Evolutionary conservation across 2,113 vertebrate species (phyloP).

Genomic region (Actenoides hombroni): DNA sequence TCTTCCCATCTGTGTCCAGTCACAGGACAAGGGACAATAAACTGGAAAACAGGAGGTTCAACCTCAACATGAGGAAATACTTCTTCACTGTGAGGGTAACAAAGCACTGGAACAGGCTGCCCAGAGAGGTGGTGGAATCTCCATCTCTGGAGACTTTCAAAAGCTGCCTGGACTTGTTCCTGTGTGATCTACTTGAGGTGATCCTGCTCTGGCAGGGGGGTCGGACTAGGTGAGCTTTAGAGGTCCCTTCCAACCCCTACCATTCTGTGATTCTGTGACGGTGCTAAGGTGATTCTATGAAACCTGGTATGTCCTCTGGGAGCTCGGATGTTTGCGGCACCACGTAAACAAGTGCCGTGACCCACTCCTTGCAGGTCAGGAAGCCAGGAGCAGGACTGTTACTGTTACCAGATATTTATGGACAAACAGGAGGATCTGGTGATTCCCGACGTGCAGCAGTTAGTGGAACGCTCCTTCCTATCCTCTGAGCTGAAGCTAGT

Average conservation of each 20-base stretch:
- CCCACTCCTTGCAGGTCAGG: constrained; percentile 64
- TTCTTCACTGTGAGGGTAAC: too few species aligned
- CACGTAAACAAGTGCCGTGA: not conserved
- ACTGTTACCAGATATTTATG: constrained; percentile 90
- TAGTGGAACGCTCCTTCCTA: constrained; percentile 88
- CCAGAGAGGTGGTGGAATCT: too few species aligned
- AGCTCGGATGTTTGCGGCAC: not conserved
- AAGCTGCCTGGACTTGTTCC: too few species aligned
- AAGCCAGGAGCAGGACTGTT: constrained; percentile 80
- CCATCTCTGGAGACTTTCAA: too few species aligned
- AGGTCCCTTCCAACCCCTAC: not conserved
- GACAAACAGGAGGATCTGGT: constrained; percentile 85
- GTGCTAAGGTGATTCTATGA: not conserved
- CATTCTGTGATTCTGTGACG: too few species aligned
- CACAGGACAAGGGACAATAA: too few species aligned
- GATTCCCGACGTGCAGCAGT: constrained; percentile 86
- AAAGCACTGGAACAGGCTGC: too few species aligned
- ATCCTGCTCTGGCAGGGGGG: too few species aligned
- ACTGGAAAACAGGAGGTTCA: too few species aligned
- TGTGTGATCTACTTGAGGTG: too few species aligned
- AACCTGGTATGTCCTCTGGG: fast-evolving
- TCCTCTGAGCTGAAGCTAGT: constrained; percentile 80
- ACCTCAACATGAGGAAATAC: too few species aligned
- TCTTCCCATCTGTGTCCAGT: too few species aligned
- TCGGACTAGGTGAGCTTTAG: not conserved